A percentile compares a stretch with the other conserved stretches of the same genome.
These are phyloP conservation scores for Apamea crenata DNA, from an alignment of 2,888 invertebrate species.

Conservation along the genomic window DNA sequence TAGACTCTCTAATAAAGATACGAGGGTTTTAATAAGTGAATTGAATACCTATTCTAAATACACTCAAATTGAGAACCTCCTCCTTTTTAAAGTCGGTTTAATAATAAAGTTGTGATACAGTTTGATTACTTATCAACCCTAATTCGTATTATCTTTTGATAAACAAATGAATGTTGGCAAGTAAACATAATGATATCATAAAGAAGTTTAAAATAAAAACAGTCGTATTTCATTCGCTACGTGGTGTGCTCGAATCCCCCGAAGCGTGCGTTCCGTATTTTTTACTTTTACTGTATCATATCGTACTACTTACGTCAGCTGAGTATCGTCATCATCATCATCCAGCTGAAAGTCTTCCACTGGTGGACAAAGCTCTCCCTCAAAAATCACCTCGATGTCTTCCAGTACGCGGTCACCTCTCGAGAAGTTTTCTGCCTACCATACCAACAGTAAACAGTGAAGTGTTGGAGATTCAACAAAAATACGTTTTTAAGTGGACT, in stretches of 20 bases:
- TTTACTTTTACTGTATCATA: background rate
- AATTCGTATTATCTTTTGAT: constrained; percentile 27
- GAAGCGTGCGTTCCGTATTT: background rate
- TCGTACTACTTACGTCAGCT: background rate
- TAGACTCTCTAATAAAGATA: background rate
- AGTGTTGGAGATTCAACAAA: background rate
- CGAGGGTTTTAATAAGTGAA: background rate
- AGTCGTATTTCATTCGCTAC: background rate
- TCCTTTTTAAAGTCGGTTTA: background rate
- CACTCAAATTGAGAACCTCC: background rate
- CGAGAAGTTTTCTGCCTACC: background rate
- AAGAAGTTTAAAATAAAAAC: background rate
- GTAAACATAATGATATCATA: background rate
- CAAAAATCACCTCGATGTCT: background rate
- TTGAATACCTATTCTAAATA: background rate
- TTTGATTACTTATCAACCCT: constrained; percentile 12
- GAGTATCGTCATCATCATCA: background rate
- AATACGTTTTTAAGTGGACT: background rate
- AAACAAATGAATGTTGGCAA: background rate
- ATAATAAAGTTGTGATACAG: background rate
- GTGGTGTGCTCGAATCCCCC: background rate
- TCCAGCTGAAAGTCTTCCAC: background rate
- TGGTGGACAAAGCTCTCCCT: background rate
- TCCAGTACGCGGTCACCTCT: background rate
- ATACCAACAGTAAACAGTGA: background rate